Base-by-base conservation (phyloP, 2,113 vertebrate species). In the Kryptolebias marmoratus region DNA sequence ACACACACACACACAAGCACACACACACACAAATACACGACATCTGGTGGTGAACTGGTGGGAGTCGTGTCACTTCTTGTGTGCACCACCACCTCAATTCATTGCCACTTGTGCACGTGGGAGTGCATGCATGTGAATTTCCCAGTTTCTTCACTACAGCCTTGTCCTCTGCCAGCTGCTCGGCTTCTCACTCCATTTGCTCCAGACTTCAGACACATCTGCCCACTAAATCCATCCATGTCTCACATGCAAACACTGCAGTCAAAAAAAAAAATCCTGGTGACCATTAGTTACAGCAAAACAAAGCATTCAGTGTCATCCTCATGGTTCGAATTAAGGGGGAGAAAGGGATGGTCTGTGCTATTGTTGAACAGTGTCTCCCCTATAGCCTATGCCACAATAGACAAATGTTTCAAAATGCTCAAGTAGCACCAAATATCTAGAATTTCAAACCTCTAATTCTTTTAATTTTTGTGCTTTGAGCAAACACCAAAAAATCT, bases 141-240 rank as follows among this genome's bases (percentile, higher is more conserved):
- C 70, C 64, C 63, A 67, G 84, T 75, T 57, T 82, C 77, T 66
- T 74, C 87, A 74, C 79, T 68, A n/a, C 22, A 83, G 77, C 89
- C 83, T 85, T 87, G 86, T 91, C 83, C 83, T 88, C 78, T 50
- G 81, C 90, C 90, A 93, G 93, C 87, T 93, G 92, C 82, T 88
- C 81, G 53, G 82, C 84, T 93, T 91, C 90, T 91, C 90, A 91
- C 87, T 90, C 89, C 89, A 91, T 93, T 93, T 93, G 87, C 84
- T 90, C 90, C 92, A 93, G 90, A 93, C 90, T 89, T 86, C 77
- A 81, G 81, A 79, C 89, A 92, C 91, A 93, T 92, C 93, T 93
- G 91, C 89, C 86, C 67, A 76, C 80, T 68, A 75, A 80, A 79
- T 88, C 63, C 75, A 82, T 79, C 74, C 65, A 52, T 72, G 73